Evolutionary conservation across 2,113 vertebrate genomes (phyloP), one percentile per base, ranked within the genome.

Genomic region (Nothocercus julius): DNA sequence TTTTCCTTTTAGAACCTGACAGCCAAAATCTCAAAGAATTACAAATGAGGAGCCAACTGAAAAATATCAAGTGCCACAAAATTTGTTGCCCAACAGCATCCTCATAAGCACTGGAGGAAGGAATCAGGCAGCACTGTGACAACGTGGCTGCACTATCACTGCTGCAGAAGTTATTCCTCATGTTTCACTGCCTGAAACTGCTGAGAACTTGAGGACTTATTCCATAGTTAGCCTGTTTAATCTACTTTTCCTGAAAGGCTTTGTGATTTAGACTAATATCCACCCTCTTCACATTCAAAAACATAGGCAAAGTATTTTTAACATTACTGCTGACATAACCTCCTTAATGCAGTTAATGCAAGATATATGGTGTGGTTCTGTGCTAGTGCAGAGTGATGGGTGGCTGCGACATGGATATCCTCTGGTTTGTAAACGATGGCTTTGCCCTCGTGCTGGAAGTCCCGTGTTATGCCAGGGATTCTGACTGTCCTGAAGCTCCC

Each of bases 401-500:
- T 89, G 77, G 49, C 76, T 80, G 70, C 47, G 62, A 53, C 20
- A 30, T 38, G 45, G 51, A 28, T 36, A 86, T 64, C 61, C 42
- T 34, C 93, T 94, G 81, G 90, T 96, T 92, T 94, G 93, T 95
- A 97, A 95, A 85, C 95, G 94, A 38, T 0, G 1, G 67, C 93
- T 90, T 86, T 82, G 38, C n/a, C 78, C 56, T 94, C 86, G 44
- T 95, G 92, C 90, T 87, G 73, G 92, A 89, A 70, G 85, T 94
- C 74, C 61, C 49, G 75, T 59, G 78, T 96, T 94, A 91, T 96
- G 86, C 70, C 83, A 87, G 62, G 85, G 87, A 96, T 94, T 96
- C 95, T 95, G 92, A 96, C 94, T 90, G 87, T 94, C 96, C 89
- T 95, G 96, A 96, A 90, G 82, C 80, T 95, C 58, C 88, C 74